Base-by-base conservation (phyloP, 2,888 invertebrate genomes). In the Tribolium freemani region DNA sequence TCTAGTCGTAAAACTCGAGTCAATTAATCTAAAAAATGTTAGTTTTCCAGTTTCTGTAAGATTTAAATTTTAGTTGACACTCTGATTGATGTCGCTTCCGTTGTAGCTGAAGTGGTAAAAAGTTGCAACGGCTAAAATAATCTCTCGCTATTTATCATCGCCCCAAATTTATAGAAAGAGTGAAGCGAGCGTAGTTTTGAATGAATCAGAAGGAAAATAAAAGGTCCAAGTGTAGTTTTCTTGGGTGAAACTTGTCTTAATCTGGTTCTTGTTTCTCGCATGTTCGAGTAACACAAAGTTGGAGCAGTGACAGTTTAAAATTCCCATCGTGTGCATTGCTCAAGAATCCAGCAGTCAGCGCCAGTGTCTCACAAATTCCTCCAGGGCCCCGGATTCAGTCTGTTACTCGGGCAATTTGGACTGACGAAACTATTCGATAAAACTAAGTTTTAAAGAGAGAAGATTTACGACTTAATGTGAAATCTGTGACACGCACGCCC, bases 371-470 rank as follows among this genome's bases (percentile, higher is more conserved):
- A n/a, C 21, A 46, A 60, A 46, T 46, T 46, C 60, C 60, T 58
- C 20, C 57, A 20, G 60, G 44, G 10, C 11, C 13, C 44, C 31
- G 46, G 13, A 45, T 60, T 60, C 48, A 60, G 26, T 46, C 60
- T 20, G 60, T 58, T 58, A 58, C 60, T 48, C 21, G 13, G n/a
- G 46, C 46, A 45, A 60, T 46, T 60, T 58, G 5, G 57, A 31
- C 16, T 57, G 57, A 60, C 60, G 60, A 60, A 45, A 60, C 60
- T 60, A 60, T 60, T 46, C 60, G 60, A 21, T 21, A 46, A 60
- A 60, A 60, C 46, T 60, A 26, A 46, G 60, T 60, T 60, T 60
- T 46, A 48, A 60, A 60, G 46, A 60, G 46, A 11, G 46, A 26
- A 45, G 30, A 60, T 60, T 60, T 60, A 60, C 60, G 57, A 57